Percentiles rank a stretch among this genome's conserved stretches.
phyloP scores from a whole-genome alignment of 2,113 vertebrate species.

The Callorhinus ursinus region DNA sequence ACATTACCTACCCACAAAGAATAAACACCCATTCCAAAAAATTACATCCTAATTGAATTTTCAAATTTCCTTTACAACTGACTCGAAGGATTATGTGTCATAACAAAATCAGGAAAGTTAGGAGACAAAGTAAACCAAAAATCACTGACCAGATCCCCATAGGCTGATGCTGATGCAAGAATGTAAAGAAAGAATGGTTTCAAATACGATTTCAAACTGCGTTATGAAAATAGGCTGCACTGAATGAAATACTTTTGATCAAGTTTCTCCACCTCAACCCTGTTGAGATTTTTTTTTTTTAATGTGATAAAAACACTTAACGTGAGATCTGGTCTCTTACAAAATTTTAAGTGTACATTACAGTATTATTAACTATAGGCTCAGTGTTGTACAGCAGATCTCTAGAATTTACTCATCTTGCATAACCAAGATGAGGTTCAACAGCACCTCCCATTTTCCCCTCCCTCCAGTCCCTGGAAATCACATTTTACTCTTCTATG shows the following conservation, averaged over 20 bases:
- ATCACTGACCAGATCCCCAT: background rate
- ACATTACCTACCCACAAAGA: background rate
- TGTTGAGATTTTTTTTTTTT: background rate
- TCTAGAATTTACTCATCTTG: background rate
- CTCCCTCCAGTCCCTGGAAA: background rate
- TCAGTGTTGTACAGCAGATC: background rate
- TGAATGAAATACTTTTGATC: background rate
- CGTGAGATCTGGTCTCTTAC: background rate
- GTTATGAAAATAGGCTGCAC: background rate
- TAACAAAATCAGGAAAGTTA: background rate
- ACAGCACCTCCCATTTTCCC: background rate
- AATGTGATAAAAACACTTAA: background rate
- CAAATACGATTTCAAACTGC: background rate
- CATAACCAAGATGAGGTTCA: background rate
- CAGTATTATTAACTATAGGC: background rate
- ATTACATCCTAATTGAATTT: background rate
- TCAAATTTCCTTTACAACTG: background rate
- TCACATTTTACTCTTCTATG: background rate
- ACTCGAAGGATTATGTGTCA: accelerated
- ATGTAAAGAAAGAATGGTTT: background rate
- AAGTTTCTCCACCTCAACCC: background rate
- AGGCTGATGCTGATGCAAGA: background rate
- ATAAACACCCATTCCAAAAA: background rate
- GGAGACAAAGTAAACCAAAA: background rate
- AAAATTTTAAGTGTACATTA: background rate